Evolutionary conservation across 92 coral and sea anemone genomes (phyloP), one percentile per base, ranked within the genome.

Genomic region (Plumapathes pennacea): DNA sequence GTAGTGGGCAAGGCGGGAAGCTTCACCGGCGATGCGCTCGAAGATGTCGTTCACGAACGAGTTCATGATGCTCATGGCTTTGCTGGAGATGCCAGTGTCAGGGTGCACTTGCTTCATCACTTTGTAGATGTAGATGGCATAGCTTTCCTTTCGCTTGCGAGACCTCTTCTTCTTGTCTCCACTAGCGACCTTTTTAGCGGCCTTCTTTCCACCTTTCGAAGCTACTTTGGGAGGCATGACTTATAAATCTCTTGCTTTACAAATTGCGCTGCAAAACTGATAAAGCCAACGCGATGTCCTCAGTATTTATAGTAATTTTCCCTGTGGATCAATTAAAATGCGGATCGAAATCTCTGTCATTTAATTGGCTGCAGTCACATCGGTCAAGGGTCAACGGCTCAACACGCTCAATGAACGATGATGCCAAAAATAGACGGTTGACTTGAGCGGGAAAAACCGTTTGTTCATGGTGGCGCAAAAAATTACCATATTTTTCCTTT

Each of bases 51-150:
- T 78, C 21, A 78, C 85, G 62, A 78, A 78, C 38, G 73, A 61
- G 79, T 78, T 78, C 85, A 78, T 78, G 74, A 78, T 78, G 60
- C 72, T 62, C 85, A 78, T 78, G 31, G 85, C 85, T 40, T 78
- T 78, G 80, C 85, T 78, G 21, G 85, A 78, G 58, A 78, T 78
- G 30, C 85, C 85, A 52, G 85, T 78, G 42, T 78, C 85, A n/a
- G n/a, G n/a, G n/a, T n/a, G n/a, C n/a, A n/a, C n/a, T n/a, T n/a
- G n/a, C n/a, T n/a, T n/a, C n/a, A n/a, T n/a, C n/a, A n/a, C n/a
- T n/a, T n/a, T n/a, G n/a, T n/a, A n/a, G n/a, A 48, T 48, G 40
- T 73, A 73, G 45, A 73, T 73, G 38, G 65, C 27, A 24, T 71
- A 70, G 53, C 78, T 57, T 68, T 77, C 85, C 32, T 54, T 78